Evolutionary conservation across 1,140 invertebrate genomes (phyloP).

Genomic region (Campoletis sonorensis): DNA sequence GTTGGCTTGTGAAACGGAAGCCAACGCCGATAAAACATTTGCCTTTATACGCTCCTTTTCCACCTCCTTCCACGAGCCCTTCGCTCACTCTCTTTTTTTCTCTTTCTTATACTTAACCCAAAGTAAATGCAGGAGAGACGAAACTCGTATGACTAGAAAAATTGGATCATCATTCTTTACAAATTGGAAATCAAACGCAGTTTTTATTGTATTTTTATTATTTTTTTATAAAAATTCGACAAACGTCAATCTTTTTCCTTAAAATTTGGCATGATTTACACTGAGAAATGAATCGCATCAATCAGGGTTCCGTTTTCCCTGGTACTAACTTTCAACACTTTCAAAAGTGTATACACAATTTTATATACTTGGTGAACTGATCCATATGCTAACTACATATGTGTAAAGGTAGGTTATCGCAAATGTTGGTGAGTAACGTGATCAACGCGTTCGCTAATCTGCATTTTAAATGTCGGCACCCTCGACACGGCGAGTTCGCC

Average conservation of each 20-base stretch:
- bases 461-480: conserved; percentile 66
- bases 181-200: too few relatives aligned
- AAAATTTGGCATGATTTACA: not conserved
- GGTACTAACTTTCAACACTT: not conserved
- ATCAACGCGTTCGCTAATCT: conserved; percentile 60
- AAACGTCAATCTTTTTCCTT: too few relatives aligned
- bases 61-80: not conserved
- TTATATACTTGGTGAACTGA: not conserved
- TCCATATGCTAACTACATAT: not conserved
- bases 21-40: conserved; percentile 65
- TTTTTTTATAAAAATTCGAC: too few relatives aligned
- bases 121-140: not conserved
- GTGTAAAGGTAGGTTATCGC: not conserved
- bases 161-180: too few relatives aligned
- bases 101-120: conserved; percentile 38
- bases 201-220: too few relatives aligned
- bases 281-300: too few relatives aligned
- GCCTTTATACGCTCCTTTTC: conserved; percentile 57
- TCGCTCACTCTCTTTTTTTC: conserved; percentile 42
- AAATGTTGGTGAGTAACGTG: conserved; percentile 51
- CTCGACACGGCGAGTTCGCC: conserved; percentile 31
- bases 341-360: not conserved
- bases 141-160: not conserved
- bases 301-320: not conserved
- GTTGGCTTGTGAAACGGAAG: conserved; percentile 56